Conservation (phyloP, 2,888 invertebrate genomes). For the Apocheima hispidaria region DNA sequence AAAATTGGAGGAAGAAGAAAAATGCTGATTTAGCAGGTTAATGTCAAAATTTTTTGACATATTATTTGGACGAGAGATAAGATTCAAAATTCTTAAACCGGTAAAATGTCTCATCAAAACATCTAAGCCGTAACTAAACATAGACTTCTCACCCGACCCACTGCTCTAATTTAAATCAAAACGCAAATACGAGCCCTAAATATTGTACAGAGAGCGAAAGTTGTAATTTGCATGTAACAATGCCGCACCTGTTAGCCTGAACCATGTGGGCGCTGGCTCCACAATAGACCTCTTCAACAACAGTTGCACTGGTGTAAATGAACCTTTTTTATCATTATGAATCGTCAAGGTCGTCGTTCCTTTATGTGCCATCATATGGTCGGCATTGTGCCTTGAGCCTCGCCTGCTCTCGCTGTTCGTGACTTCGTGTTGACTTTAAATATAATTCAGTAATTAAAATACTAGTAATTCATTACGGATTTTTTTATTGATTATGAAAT, state of each 20-base stretch:
- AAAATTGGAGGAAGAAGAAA: too few species aligned
- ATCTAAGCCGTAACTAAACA: slow-evolving; percentile 9
- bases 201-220: slow-evolving; percentile 79
- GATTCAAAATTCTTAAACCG: neutral
- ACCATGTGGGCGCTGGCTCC: slow-evolving; percentile 76
- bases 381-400: slow-evolving; percentile 39
- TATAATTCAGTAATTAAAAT: neutral
- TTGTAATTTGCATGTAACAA: slow-evolving; percentile 85
- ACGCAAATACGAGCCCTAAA: slow-evolving; percentile 60
- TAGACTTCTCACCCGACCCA: slow-evolving; percentile 22
- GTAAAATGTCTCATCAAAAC: neutral
- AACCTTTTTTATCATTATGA: slow-evolving; percentile 83
- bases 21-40: too few species aligned
- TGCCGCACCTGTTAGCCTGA: slow-evolving; percentile 78
- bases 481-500: neutral
- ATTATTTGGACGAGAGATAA: neutral
- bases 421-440: slow-evolving; percentile 30
- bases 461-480: neutral
- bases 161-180: slow-evolving; percentile 41
- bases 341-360: slow-evolving; percentile 80
- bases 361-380: slow-evolving; percentile 72
- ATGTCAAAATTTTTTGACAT: too few species aligned
- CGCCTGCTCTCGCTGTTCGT: slow-evolving; percentile 11
- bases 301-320: slow-evolving; percentile 83
- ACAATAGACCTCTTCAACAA: slow-evolving; percentile 76